phyloP scores from a whole-genome alignment of 2,888 invertebrate species.

The Noctua janthina region DNA sequence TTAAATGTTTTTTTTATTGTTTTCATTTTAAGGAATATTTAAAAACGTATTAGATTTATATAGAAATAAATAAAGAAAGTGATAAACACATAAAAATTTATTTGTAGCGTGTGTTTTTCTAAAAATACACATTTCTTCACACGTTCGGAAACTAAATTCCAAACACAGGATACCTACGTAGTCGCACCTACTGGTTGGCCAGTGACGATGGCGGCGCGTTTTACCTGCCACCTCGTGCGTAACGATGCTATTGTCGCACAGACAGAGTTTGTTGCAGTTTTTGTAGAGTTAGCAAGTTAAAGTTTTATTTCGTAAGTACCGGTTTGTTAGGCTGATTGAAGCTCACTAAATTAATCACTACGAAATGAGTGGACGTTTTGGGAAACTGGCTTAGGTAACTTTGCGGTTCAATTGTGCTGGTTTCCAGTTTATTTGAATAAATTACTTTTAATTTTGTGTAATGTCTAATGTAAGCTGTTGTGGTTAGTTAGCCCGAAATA shows the following conservation, averaged over 20 bases:
- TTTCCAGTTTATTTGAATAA: not conserved
- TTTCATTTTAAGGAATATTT: too few relatives aligned
- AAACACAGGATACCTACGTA: not conserved
- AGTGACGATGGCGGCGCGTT: not conserved
- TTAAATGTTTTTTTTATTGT: too few relatives aligned
- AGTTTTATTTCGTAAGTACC: not conserved
- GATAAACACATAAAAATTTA: not conserved
- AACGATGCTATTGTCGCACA: not conserved
- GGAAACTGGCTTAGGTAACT: not conserved
- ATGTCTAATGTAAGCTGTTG: not conserved
- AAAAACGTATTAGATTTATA: too few relatives aligned
- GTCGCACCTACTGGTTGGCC: not conserved
- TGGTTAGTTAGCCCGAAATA: not conserved
- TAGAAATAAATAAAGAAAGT: too few relatives aligned
- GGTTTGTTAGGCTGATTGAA: not conserved
- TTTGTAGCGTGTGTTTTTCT: not conserved
- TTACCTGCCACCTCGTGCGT: constrained; percentile 20
- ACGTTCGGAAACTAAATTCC: not conserved
- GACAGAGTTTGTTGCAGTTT: constrained; percentile 9
- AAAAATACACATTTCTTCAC: not conserved
- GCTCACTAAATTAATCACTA: not conserved
- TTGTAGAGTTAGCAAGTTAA: not conserved
- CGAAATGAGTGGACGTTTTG: not conserved
- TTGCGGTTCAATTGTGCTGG: not conserved
- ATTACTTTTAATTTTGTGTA: not conserved